phyloP scores from a whole-genome alignment of 2,113 vertebrate genomes.

The Ploceus nigricollis region DNA sequence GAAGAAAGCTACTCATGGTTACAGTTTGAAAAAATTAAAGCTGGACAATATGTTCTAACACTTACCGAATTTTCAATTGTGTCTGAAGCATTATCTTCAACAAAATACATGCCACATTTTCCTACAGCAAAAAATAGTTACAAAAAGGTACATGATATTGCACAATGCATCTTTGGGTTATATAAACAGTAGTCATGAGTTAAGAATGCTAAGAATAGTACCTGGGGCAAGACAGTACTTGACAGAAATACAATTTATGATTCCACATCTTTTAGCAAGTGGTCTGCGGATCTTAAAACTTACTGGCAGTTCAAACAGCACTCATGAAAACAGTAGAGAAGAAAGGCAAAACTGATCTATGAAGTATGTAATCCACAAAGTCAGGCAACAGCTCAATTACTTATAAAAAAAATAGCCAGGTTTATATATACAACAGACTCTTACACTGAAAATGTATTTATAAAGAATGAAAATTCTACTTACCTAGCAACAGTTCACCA shows the following conservation, averaged over 20 bases:
- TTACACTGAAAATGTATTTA: neutral
- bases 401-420: neutral
- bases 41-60: neutral
- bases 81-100: conserved; percentile 94
- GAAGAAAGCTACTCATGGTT: neutral
- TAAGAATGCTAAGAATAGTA: neutral
- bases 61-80: conserved; percentile 85
- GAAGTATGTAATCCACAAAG: neutral
- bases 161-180: neutral
- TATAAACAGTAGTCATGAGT: neutral
- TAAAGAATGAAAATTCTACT: conserved; percentile 11
- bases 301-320: neutral
- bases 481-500: conserved; percentile 92
- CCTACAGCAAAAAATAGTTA: conserved; percentile 75
- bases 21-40: neutral
- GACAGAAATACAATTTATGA: neutral
- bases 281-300: neutral
- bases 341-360: neutral
- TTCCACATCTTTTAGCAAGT: neutral
- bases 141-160: neutral
- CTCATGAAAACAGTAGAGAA: neutral
- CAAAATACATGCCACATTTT: conserved; percentile 98
- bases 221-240: neutral
- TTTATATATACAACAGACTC: neutral
- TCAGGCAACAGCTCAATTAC: neutral